These are phyloP conservation scores for Germaria angustata DNA, from an alignment of 2,888 invertebrate genomes.

Conservation along the genomic window DNA sequence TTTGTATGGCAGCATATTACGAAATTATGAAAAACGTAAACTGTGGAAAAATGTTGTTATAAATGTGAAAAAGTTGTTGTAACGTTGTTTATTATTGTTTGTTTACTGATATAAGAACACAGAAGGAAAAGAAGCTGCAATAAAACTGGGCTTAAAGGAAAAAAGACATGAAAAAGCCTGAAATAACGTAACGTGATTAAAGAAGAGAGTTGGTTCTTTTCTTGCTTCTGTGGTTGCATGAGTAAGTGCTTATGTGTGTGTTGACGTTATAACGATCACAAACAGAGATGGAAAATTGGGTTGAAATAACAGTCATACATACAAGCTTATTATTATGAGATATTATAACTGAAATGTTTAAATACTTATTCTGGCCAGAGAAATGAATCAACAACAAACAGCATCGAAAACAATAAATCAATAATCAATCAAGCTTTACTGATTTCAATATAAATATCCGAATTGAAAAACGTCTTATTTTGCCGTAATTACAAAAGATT, in stretches of 20 bases:
- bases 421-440: too few species aligned
- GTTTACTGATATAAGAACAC: conserved; percentile 23
- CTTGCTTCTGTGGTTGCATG: conserved; percentile 1
- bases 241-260: conserved; percentile 8
- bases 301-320: too few species aligned
- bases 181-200: conserved; percentile 42
- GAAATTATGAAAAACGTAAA: conserved; percentile 42
- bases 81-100: conserved; percentile 8
- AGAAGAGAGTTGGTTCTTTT: conserved; percentile 47
- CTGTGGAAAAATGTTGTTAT: conserved; percentile 8
- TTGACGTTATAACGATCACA: conserved; percentile 36
- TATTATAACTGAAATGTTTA: too few species aligned
- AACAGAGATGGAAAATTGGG: conserved; percentile 8
- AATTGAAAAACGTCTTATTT: too few species aligned
- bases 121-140: conserved; percentile 10
- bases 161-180: conserved; percentile 16
- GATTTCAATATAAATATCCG: too few species aligned
- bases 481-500: too few species aligned
- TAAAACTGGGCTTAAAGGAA: conserved; percentile 49
- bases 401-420: too few species aligned
- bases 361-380: too few species aligned
- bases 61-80: conserved; percentile 7
- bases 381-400: too few species aligned
- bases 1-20: conserved; percentile 43
- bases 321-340: too few species aligned